Base-by-base conservation (phyloP, 2,113 vertebrate species). In the Delphinapterus leucas region DNA sequence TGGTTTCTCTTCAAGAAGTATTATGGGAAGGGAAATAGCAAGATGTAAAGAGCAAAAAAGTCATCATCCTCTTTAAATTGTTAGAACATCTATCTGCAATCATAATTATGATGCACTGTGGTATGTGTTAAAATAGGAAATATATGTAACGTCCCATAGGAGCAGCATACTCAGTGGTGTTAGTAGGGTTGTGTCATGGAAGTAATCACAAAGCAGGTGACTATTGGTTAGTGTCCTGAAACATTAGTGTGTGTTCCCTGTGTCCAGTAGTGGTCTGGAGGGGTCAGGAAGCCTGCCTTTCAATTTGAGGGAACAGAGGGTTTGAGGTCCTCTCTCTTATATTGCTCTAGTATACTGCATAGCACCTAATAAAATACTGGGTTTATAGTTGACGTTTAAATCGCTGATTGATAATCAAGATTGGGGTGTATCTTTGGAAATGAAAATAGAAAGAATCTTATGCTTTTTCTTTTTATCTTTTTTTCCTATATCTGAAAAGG, bases 21-120 rank as follows among this genome's bases (percentile, higher is more conserved):
- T 41, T 41, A 47, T 89, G 79, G 61, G 25, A 63, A 49, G 31
- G 63, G 53, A 58, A 90, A n/a, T 71, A 95, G 41, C 17, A 83
- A 92, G 44, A 90, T 76, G 4, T 71, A 90, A 90, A 97, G 41
- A 87, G 87, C 60, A 88, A 90, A 90, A 53, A 90, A 53, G 8
- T 23, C n/a, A 85, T 41, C 8, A 17, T 71, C 55, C 70, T 53
- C 26, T 77, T 86, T 93, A 77, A 79, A 41, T 61, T 53, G 15
- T 73, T 88, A 81, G 7, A 41, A 41, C 41, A 41, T 41, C 41
- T 41, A 41, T 41, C 41, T 41, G 41, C 41, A 41, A 41, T 41
- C 41, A 7, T 41, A 41, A 41, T 41, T 41, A 41, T 41, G 41
- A 41, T 90, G 63, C 15, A 31, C 12, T 47, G n/a, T 47, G 63